These are phyloP conservation scores for Rotaria sp. DNA, from an alignment of 2,888 invertebrate species.

Conservation along the genomic window DNA sequence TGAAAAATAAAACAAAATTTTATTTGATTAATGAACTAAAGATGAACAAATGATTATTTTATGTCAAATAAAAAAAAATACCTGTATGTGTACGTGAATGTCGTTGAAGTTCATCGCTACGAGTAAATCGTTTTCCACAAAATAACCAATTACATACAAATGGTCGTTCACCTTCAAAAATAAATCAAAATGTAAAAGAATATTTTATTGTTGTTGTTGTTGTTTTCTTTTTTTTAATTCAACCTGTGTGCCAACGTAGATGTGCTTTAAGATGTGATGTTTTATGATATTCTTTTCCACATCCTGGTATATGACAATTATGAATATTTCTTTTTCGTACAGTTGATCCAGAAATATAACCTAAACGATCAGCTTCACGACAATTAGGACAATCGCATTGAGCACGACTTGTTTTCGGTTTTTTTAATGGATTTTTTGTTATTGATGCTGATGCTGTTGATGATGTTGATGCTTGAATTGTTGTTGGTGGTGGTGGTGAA, in stretches of 20 bases:
- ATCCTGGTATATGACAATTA: constrained; percentile 45
- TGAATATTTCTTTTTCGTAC: constrained; percentile 38
- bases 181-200: too few species aligned
- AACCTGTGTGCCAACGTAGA: constrained; percentile 58
- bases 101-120: constrained; percentile 88
- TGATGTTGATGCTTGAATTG: not conserved
- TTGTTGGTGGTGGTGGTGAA: not conserved
- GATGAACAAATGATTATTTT: not conserved
- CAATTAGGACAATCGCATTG: constrained; percentile 99
- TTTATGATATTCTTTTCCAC: constrained; percentile 71
- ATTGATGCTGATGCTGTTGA: not conserved
- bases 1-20: not conserved
- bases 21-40: not conserved
- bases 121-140: constrained; percentile 88
- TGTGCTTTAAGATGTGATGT: constrained; percentile 96
- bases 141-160: constrained; percentile 95
- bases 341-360: not conserved
- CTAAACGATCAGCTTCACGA: constrained; percentile 73
- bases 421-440: not conserved
- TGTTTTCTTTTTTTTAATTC: not conserved
- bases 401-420: constrained; percentile 51
- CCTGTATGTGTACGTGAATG: constrained; percentile 83
- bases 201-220: too few species aligned
- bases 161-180: constrained; percentile 71
- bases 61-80: not conserved